These are phyloP conservation scores for Heliconius melpomene DNA, from an alignment of 1,140 invertebrate genomes.

Conservation along the genomic window DNA sequence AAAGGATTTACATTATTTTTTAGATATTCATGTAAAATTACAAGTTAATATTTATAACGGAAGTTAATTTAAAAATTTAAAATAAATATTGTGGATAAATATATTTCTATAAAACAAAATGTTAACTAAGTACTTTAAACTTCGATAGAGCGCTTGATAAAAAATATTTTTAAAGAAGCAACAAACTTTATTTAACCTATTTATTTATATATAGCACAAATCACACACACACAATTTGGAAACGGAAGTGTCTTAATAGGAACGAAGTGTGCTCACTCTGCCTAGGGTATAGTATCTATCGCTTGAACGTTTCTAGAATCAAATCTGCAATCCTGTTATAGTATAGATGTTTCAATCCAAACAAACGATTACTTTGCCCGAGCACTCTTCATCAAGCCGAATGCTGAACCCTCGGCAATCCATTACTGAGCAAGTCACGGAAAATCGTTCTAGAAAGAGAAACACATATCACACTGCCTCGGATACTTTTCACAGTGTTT, in stretches of 20 bases:
- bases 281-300: too few species aligned
- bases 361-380: slow-evolving; percentile 21
- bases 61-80: not conserved
- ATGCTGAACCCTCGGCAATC: slow-evolving; percentile 19
- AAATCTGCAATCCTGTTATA: not conserved
- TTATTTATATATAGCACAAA: not conserved
- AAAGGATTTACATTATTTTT: too few species aligned
- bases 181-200: too few species aligned
- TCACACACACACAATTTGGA: too few species aligned
- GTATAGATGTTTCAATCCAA: slow-evolving; percentile 6
- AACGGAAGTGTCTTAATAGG: too few species aligned
- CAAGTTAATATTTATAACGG: not conserved
- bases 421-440: slow-evolving; percentile 21
- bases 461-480: not conserved
- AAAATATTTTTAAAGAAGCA: not conserved
- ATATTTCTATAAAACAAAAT: not conserved
- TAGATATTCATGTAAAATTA: too few species aligned
- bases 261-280: too few species aligned
- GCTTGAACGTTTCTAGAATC: not conserved
- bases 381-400: slow-evolving; percentile 27
- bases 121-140: not conserved
- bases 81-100: not conserved
- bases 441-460: not conserved
- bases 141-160: not conserved
- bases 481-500: not conserved